Base-by-base conservation (phyloP, 2,113 vertebrate species). In the Sylvietta virens region DNA sequence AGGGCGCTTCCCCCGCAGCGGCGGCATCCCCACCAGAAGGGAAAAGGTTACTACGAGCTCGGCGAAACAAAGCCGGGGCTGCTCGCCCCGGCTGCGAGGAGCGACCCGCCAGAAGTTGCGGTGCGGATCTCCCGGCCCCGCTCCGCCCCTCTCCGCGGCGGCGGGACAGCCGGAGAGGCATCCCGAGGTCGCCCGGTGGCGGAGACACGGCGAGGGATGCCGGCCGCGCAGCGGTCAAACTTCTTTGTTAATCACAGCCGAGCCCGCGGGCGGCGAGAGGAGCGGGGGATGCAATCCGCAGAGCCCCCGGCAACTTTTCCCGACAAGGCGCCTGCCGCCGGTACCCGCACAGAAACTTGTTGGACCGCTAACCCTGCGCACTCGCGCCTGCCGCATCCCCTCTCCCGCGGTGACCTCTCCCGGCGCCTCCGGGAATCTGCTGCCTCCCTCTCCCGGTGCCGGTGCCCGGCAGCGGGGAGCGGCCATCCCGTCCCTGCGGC, bases 321-420 rank as follows among this genome's bases (percentile, higher is more conserved):
- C 31, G 77, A 48, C 64, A 40, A 85, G 8, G 44, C 73, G 62
- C 77, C 22, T 81, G 62, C 47, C 60, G 12, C 28, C 21, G 31
- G 60, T 86, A 37, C 82, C 96, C 37, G 89, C 90, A 8, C 45
- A 64, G 87, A 97, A 97, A 98, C 97, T 98, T 98, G 95, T 97
- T 95, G 97, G 95, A 82, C 84, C 86, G 78, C 28, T 3, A 11
- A 1, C 64, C 35, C 86, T 19, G 92, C 71, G 70, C 77, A 1
- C 53, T 22, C 2, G 62, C 53, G 0, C 4, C 69, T 88, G 42
- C 64, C 26, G 66, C n/a, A 77, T 65, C 37, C 47, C 67, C 81
- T 11, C 74, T 58, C 84, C 86, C 87, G 24, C 53, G 20, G 67
- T 37, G 70, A 91, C 79, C 94, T 67, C 74, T 80, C 81, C 70